phyloP scores from a whole-genome alignment of 2,888 invertebrate genomes.

The Fissipunctia ypsillon region DNA sequence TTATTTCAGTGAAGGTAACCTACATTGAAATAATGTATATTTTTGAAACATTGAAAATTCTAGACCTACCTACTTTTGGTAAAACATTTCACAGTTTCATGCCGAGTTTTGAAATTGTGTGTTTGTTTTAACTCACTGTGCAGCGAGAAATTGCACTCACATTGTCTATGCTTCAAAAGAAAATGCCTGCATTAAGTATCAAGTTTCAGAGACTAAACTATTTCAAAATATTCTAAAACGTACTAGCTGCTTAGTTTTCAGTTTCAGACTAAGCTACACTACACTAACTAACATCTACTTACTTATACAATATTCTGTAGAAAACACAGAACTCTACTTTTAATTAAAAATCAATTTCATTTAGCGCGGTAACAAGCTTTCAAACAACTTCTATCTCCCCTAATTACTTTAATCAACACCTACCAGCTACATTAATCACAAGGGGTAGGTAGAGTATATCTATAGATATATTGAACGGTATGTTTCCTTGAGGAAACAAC shows the following conservation, averaged over 20 bases:
- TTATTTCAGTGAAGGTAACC: no score
- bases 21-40: no score
- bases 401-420: constrained; percentile 69
- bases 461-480: constrained; percentile 21
- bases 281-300: neutral
- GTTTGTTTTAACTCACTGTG: neutral
- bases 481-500: constrained; percentile 47
- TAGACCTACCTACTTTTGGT: no score
- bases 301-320: constrained; percentile 3
- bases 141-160: neutral
- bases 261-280: neutral
- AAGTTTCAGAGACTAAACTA: neutral
- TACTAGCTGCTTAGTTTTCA: neutral
- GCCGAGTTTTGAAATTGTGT: neutral
- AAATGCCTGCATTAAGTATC: neutral
- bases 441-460: constrained; percentile 35
- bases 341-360: constrained; percentile 63
- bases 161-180: neutral
- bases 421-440: constrained; percentile 60
- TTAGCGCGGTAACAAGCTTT: constrained; percentile 40
- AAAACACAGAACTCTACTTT: constrained; percentile 34
- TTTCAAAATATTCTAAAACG: neutral
- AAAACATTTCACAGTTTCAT: neutral
- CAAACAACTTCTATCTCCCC: constrained; percentile 59
- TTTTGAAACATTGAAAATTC: no score